These are phyloP conservation scores for Varanus salvator DNA, from an alignment of 2,113 vertebrate species.

Conservation along the genomic window DNA sequence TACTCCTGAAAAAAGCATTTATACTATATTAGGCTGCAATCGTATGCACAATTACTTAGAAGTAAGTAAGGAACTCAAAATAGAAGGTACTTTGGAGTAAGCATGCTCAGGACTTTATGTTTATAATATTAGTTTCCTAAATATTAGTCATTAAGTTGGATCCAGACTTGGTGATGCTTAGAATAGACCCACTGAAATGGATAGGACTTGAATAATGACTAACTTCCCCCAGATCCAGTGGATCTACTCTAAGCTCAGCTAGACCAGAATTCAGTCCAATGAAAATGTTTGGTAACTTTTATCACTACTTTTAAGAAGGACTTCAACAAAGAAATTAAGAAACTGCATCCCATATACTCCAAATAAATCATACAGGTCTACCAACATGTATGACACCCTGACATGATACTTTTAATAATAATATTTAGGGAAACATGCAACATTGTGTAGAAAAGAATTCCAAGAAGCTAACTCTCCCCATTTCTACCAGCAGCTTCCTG, in stretches of 20 bases:
- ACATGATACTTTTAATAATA: no score
- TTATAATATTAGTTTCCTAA: constrained; percentile 9
- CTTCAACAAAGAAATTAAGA: neutral
- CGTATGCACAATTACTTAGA: neutral
- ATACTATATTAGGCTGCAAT: neutral
- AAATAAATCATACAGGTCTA: no score
- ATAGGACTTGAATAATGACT: no score
- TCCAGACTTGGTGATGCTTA: neutral
- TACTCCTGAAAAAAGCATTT: neutral
- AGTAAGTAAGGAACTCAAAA: neutral
- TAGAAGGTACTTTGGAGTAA: neutral
- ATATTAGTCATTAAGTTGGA: neutral
- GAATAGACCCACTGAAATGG: neutral
- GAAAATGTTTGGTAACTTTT: neutral
- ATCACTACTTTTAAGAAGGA: neutral
- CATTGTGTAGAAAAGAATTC: no score
- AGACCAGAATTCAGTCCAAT: neutral
- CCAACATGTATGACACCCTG: no score
- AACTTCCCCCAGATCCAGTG: neutral
- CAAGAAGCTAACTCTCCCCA: no score
- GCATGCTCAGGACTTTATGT: neutral
- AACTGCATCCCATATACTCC: no score
- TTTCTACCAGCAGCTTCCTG: no score
- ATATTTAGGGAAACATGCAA: no score
- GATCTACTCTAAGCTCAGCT: neutral